Evolutionary conservation across 2,797 vertebrate genomes (phyloP), one percentile per base, ranked within the genome.

Genomic region (Nyctalus aviator): DNA sequence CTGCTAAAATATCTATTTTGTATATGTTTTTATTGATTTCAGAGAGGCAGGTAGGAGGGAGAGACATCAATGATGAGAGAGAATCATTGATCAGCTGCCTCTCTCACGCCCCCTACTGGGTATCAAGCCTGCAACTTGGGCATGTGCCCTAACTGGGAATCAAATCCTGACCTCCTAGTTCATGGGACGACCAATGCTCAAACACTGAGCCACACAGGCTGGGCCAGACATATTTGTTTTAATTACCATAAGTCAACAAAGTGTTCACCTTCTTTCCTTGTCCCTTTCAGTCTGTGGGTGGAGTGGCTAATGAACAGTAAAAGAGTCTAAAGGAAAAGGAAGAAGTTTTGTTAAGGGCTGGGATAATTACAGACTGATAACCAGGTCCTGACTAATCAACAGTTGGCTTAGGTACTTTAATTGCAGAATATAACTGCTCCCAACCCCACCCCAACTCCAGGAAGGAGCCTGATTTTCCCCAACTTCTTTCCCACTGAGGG

Each of bases 251-350:
- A 62, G 12, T 5, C 59, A 62, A 62, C 27, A 62, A 30, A 62
- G 5, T 23, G 13, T 78, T 94, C 21, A 10, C 66, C 30, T 84
- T 81, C 57, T 85, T 93, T 68, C n/a, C 18, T 73, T 73, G 76
- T 69, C 46, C 62, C 7, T 92, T 72, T 73, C 27, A 93, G 30
- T 72, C 64, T 27, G 10, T 57, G 92, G 90, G 92, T 81, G 84
- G 94, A 96, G 69, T 53, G 79, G 44, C 55, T 93, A 75, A 72
- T 32, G 35, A 85, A 68, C 76, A 84, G 78, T 88, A 78, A 84
- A 77, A 35, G 68, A 85, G 37, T 32, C 66, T 59, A 41, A 85
- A 88, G 85, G 73, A 90, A 96, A 95, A 71, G 93, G 83, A 94
- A 93, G 71, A 92, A 30, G 35, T 83, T 93, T 96, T 83, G 44